phyloP scores from a whole-genome alignment of 2,888 invertebrate species.

The Altica lythri region DNA sequence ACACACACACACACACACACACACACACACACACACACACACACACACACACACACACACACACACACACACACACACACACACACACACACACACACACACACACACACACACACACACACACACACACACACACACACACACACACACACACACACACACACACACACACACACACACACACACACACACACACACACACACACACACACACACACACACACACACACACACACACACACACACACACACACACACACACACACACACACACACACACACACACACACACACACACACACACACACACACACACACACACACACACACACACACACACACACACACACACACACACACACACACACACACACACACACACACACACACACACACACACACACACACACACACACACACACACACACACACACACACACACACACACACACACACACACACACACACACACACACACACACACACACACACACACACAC shows the following conservation, averaged over 20 bases:
- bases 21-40: too few species aligned
- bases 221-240: background rate
- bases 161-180: background rate
- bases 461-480: background rate
- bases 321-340: background rate
- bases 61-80: too few species aligned
- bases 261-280: background rate
- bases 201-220: background rate
- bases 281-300: background rate
- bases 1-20: too few species aligned
- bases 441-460: background rate
- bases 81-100: too few species aligned
- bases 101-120: too few species aligned
- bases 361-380: background rate
- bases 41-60: too few species aligned
- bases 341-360: background rate
- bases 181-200: background rate
- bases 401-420: background rate
- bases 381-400: background rate
- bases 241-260: background rate
- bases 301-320: background rate
- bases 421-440: background rate
- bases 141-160: background rate
- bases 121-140: too few species aligned
- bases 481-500: background rate